phyloP scores from a whole-genome alignment of 2,888 invertebrate species.

The Mythimna impura region DNA sequence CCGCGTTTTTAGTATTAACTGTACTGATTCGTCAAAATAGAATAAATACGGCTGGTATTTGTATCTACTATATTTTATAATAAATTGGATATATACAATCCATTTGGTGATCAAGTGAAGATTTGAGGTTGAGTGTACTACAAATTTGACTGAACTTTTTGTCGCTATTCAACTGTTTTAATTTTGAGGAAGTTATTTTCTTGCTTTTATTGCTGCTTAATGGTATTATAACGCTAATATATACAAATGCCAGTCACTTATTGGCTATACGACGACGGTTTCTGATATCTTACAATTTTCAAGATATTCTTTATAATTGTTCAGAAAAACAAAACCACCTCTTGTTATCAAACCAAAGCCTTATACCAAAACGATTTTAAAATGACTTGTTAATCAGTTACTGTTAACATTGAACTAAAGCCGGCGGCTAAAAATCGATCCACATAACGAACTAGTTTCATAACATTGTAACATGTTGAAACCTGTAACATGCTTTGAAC shows the following conservation, averaged over 20 bases:
- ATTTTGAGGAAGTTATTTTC: constrained; percentile 18
- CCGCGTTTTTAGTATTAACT: background rate
- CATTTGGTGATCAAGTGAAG: background rate
- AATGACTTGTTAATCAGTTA: constrained; percentile 79
- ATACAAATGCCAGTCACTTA: background rate
- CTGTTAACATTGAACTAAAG: constrained; percentile 75
- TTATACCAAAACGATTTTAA: constrained; percentile 72
- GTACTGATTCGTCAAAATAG: background rate
- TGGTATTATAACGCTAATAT: background rate
- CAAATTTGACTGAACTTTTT: background rate
- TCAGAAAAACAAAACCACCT: background rate
- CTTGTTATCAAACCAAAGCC: constrained; percentile 37
- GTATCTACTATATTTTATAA: no score
- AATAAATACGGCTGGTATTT: background rate
- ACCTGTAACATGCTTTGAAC: constrained; percentile 31
- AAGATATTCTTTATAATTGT: no score
- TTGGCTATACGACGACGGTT: background rate
- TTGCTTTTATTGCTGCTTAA: constrained; percentile 4
- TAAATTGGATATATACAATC: background rate
- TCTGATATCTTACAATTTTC: background rate
- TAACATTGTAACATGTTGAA: constrained; percentile 67
- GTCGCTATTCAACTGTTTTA: constrained; percentile 9
- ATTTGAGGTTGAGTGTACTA: background rate
- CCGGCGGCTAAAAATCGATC: constrained; percentile 76
- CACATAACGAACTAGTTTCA: constrained; percentile 76